Evolutionary conservation across 2,888 invertebrate genomes (phyloP).

Genomic region (Norana najaformis): DNA sequence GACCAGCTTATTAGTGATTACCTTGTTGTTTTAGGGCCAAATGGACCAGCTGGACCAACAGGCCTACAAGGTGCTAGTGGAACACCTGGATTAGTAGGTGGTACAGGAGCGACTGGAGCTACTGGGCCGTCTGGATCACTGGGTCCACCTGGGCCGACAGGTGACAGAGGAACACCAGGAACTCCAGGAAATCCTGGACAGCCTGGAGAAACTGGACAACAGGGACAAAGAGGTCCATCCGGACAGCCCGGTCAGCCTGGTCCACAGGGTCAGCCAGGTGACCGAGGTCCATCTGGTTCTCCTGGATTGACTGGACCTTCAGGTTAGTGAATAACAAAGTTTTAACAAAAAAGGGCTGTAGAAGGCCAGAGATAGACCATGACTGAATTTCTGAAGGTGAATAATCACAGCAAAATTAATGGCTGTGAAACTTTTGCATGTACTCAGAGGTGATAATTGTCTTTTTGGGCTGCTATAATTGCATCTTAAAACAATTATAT

Average conservation of each 20-base stretch:
- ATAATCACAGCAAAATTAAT: neutral
- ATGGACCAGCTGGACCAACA: conserved; percentile 32
- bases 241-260: conserved; percentile 48
- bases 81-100: neutral
- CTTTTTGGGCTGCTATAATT: neutral
- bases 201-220: conserved; percentile 28
- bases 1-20: neutral
- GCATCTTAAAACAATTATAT: neutral
- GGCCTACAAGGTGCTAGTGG: conserved; percentile 28
- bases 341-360: conserved; percentile 26
- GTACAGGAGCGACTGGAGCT: conserved; percentile 30
- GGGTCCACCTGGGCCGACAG: conserved; percentile 35
- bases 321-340: conserved; percentile 31
- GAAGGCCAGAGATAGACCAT: neutral
- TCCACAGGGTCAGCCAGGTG: conserved; percentile 43
- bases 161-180: conserved; percentile 38
- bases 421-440: neutral
- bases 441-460: neutral
- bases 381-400: neutral
- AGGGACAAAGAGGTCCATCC: conserved; percentile 33
- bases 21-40: conserved; percentile 14
- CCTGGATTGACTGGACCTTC: conserved; percentile 28
- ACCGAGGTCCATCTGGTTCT: conserved; percentile 29
- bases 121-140: conserved; percentile 38
- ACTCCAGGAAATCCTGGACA: conserved; percentile 35